A percentile compares a stretch with the other conserved stretches of the same genome.
These are phyloP conservation scores for Heliconius erato DNA, from an alignment of 2,888 invertebrate genomes.

Conservation along the genomic window DNA sequence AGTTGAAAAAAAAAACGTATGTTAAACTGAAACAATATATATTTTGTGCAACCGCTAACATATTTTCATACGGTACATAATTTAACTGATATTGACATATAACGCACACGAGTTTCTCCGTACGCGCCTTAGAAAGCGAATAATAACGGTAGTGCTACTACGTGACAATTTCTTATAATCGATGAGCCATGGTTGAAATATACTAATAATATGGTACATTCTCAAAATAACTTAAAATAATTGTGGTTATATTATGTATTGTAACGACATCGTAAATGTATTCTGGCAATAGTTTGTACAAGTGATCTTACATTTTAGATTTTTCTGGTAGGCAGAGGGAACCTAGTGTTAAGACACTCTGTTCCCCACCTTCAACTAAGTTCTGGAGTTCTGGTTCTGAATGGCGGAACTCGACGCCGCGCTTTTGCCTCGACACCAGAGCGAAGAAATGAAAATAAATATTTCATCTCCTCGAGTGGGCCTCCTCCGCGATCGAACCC, in stretches of 20 bases:
- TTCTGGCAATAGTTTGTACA: background rate
- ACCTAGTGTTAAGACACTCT: no score
- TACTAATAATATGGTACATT: background rate
- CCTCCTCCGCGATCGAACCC: no score
- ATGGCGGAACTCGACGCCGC: no score
- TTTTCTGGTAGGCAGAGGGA: no score
- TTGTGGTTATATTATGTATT: background rate
- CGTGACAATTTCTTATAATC: slow-evolving; percentile 9
- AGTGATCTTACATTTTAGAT: no score
- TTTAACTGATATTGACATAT: slow-evolving; percentile 41
- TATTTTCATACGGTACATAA: slow-evolving; percentile 17
- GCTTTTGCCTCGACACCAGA: no score
- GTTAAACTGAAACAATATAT: slow-evolving; percentile 1
- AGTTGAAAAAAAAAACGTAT: background rate
- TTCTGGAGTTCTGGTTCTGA: no score
- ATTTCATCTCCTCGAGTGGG: no score
- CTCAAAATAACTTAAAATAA: background rate
- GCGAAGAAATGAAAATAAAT: no score
- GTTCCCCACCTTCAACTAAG: no score
- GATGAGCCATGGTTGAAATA: slow-evolving; percentile 6
- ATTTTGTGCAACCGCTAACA: background rate
- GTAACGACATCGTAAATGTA: background rate
- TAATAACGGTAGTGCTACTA: slow-evolving; percentile 71
- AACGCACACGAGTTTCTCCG: slow-evolving; percentile 53
- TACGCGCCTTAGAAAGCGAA: slow-evolving; percentile 76